Evolutionary conservation across 2,113 vertebrate species (phyloP), one percentile per base, ranked within the genome.

Genomic region (Oncorhynchus masou): DNA sequence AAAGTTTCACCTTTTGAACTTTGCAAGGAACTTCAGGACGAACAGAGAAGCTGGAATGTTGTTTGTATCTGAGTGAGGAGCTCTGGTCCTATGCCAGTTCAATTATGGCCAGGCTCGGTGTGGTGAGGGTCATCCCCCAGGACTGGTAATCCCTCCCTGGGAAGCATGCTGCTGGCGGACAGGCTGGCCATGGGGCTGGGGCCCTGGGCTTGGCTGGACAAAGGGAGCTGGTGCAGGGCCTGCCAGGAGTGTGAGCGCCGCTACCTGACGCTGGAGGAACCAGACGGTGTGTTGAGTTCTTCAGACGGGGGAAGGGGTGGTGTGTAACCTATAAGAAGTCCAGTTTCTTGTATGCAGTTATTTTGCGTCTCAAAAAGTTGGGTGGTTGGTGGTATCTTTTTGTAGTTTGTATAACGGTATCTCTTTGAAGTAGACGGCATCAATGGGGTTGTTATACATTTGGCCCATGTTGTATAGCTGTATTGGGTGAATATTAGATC

Each of bases 151-250:
- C 5, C 25, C n/a, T 29, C 20, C 25, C 39, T 34, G 57, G 8
- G 16, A 29, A 29, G 7, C 5, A 78, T 81, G 80, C 22, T 79
- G 51, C 57, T 59, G 51, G 51, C 68, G 45, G 45, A 78, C 34
- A 59, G 31, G 62, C 70, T 86, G 45, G 29, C 24, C 68, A 9
- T 45, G 1, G 22, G 59, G 62, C 20, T 25, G 31, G 49, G 45
- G 6, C 27, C 57, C 29, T 27, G 11, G 73, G 48, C 73, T 49
- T 76, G 74, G 39, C 9, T 51, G 19, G 66, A 71, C 12, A 59
- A 83, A 25, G 66, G 65, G 70, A 70, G 51, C 64, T 77, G 71
- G 73, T 78, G 80, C 49, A 15, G 22, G 29, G 69, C 71, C 62
- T 79, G 79, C 7, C 34, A 74, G 49, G 49, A 74, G 31, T 76